Conservation (phyloP, 1,140 invertebrate species). For the Ceratitis capitata region DNA sequence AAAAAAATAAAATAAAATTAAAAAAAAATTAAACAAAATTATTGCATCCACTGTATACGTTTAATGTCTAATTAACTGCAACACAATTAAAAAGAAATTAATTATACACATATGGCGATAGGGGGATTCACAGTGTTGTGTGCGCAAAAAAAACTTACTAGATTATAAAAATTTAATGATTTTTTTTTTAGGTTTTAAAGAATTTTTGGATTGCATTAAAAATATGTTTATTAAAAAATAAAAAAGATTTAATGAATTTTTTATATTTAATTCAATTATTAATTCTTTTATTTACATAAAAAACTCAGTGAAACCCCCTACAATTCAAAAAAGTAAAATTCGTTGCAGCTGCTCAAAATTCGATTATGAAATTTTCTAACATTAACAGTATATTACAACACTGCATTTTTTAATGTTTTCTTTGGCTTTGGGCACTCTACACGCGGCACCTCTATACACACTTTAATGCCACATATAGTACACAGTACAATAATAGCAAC, state of each 20-base stretch:
- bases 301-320: neutral
- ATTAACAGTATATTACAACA: neutral
- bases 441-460: constrained; percentile 8
- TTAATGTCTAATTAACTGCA: neutral
- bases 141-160: neutral
- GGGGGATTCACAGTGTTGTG: neutral
- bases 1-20: neutral
- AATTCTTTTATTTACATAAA: neutral
- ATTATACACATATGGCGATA: neutral
- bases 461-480: neutral
- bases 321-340: neutral
- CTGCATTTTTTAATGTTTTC: neutral
- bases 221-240: neutral
- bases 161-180: neutral
- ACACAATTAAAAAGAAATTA: neutral
- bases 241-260: neutral
- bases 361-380: neutral
- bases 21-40: neutral
- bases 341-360: neutral
- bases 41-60: neutral
- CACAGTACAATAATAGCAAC: neutral
- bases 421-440: constrained; percentile 39
- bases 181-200: neutral
- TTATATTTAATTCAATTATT: neutral
- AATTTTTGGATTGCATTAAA: neutral